Evolutionary conservation across 1,140 invertebrate genomes (phyloP), one percentile per base, ranked within the genome.

Genomic region (Panulirus ornatus): DNA sequence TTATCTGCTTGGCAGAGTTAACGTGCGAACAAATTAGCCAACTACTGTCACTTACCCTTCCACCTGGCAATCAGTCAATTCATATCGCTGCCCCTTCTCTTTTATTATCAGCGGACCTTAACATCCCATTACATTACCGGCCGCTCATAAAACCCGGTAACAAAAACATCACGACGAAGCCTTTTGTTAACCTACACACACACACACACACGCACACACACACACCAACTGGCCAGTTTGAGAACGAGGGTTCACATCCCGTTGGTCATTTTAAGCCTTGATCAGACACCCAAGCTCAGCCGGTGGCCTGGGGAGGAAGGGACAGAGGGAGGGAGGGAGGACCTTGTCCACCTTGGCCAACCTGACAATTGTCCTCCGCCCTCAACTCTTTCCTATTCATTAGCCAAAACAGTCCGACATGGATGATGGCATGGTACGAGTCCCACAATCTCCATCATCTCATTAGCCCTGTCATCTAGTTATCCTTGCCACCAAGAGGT

Each of bases 121-220:
- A 78, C 75, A n/a, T 27, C 75, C 40, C 19, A 78, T 44, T 78
- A 44, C 75, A 78, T 78, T 44, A 47, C 40, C 40, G 36, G 0
- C 27, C 42, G 75, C 0, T 30, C 22, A 78, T 78, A 78, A 78
- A 44, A 78, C 40, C 8, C 3, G 9, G 22, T 40, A 11, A 75
- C 73, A 16, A 34, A 16, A n/a, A n/a, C n/a, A n/a, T n/a, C n/a
- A n/a, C n/a, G n/a, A n/a, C n/a, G n/a, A 40, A 75, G 36, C 16
- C 70, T 5, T 0, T 3, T 3, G 27, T 75, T 11, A 16, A 27
- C 36, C 2, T 5, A 71, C 36, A 71, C 27, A 71, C 36, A 36
- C 27, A 71, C 36, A 78, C 38, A 78, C 42, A 78, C 1, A 78
- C 42, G 11, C 2, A 78, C 42, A 44, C 38, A 78, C n/a, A 78